These are phyloP conservation scores for Sinelater perroti DNA, from an alignment of 2,888 invertebrate species.

Conservation along the genomic window DNA sequence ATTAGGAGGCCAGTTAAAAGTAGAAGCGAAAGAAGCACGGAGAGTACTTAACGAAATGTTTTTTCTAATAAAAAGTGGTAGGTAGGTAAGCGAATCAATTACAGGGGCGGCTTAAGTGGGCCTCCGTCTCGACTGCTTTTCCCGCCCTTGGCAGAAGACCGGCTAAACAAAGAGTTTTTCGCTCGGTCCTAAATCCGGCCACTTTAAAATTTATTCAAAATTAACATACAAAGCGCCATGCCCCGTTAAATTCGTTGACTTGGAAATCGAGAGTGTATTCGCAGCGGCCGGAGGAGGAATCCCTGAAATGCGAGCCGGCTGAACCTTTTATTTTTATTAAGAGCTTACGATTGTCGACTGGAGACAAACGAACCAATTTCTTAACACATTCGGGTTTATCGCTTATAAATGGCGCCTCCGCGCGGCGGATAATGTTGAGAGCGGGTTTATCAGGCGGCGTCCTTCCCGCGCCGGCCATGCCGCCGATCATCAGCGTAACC, in stretches of 20 bases:
- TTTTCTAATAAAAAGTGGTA: no score
- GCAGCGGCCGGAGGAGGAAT: slow-evolving; percentile 24
- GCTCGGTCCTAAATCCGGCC: slow-evolving; percentile 13
- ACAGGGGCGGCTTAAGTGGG: no score
- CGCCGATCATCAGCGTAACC: slow-evolving; percentile 20
- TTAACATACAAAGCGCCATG: slow-evolving; percentile 42
- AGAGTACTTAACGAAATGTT: no score
- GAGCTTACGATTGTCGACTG: slow-evolving; percentile 45
- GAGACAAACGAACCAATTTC: slow-evolving; percentile 45
- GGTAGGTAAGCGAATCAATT: no score
- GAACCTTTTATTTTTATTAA: slow-evolving; percentile 47
- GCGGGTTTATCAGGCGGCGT: slow-evolving; percentile 4
- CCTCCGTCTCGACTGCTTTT: no score
- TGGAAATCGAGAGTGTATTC: slow-evolving; percentile 43
- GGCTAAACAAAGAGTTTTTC: slow-evolving; percentile 11
- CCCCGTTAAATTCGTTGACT: slow-evolving; percentile 36
- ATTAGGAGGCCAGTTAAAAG: no score
- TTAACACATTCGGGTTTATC: slow-evolving; percentile 46
- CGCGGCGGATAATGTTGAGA: slow-evolving; percentile 6
- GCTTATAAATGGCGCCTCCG: slow-evolving; percentile 36
- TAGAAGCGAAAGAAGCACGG: no score
- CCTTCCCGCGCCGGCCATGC: slow-evolving; percentile 6
- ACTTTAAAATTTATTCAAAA: slow-evolving; percentile 28
- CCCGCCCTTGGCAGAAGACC: background rate
- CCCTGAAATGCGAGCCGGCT: slow-evolving; percentile 23